Base-by-base conservation (phyloP, 1,140 invertebrate genomes). In the Euwallacea similis region DNA sequence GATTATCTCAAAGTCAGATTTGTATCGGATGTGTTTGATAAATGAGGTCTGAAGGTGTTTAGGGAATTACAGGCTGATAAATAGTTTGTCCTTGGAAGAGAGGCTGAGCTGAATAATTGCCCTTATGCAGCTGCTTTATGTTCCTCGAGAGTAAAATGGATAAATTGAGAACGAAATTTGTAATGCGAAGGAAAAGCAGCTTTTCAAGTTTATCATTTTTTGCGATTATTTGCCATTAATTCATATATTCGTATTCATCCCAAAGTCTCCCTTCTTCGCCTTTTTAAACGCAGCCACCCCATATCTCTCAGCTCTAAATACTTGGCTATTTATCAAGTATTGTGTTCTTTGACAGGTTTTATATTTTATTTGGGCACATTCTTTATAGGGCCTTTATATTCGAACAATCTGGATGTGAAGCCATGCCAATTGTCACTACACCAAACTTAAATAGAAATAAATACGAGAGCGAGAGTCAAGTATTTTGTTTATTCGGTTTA, bases 1-100 rank as follows among this genome's bases (percentile, higher is more conserved):
- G 65, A 67, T 67, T 67, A 67, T 67, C 65, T 44, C 42, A 59
- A 67, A 67, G 65, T 67, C 65, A 67, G 65, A 67, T 67, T 59
- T 67, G 41, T 58, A 67, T 67, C 65, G 42, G 53, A 65, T 55
- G 15, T 16, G 47, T 43, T 9, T 67, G 65, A 67, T 67, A 58
- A 58, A 67, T 67, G 53, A 13, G 54, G 16, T 67, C 53, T 59
- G 53, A 65, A 65, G 63, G 63, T 65, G 50, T 65, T 65, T 65
- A 53, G 63, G 13, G n/a, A 42, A 63, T 15, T 13, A 46, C 33
- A 46, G 10, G 41, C n/a, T 42, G 42, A 62, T 44, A n/a, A 58
- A 10, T 58, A 58, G 55, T 58, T 58, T 58, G 55, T 9, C 55
- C 55, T 58, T 58, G 55, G 21, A 33, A 33, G 21, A 33, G 21